Base-by-base conservation (phyloP, 1,140 invertebrate species). In the Sycobia sp. region DNA sequence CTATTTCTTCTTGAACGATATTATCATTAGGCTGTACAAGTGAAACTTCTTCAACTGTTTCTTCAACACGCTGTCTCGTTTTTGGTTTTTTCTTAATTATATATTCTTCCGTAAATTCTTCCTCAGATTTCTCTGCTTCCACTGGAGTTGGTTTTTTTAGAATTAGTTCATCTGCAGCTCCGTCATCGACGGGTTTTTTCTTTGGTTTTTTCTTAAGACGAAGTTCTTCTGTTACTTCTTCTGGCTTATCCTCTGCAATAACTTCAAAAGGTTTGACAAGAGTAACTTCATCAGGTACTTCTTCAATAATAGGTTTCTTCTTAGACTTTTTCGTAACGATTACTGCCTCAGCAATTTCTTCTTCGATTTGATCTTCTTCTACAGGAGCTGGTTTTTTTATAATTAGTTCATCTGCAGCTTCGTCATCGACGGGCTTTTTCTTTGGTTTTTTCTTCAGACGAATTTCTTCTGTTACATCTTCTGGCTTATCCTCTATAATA, bases 141-240 rank as follows among this genome's bases (percentile, higher is more conserved):
- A 56, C 38, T 2, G 75, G 47, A 4, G 76, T 60, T 27, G 74
- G 72, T 62, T 84, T 81, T 36, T 76, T 77, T 8, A 85, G 75
- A 8, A 79, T 78, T 4, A 86, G 51, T 49, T 85, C 82, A 66
- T 82, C 80, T 4, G 76, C 76, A 49, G 74, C 77, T 70, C 83
- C 82, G 65, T 80, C 80, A n/a, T 67, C 59, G 0, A 67, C 59
- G 0, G 68, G 63, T n/a, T 58, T 57, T 56, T 75, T 73, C 20
- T 73, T 77, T 3, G 77, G 75, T 57, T 76, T 82, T 61, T 81
- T 82, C 59, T 78, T 81, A 62, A 67, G 70, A 58, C 23, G 72
- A n/a, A 82, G 51, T 20, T 71, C 63, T 18, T 70, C 61, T 29
- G 66, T 43, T 20, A 68, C 46, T 57, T 76, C 69, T 62, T 73